These are phyloP conservation scores for Climacteris rufus DNA, from an alignment of 2,113 vertebrate species.

Conservation along the genomic window DNA sequence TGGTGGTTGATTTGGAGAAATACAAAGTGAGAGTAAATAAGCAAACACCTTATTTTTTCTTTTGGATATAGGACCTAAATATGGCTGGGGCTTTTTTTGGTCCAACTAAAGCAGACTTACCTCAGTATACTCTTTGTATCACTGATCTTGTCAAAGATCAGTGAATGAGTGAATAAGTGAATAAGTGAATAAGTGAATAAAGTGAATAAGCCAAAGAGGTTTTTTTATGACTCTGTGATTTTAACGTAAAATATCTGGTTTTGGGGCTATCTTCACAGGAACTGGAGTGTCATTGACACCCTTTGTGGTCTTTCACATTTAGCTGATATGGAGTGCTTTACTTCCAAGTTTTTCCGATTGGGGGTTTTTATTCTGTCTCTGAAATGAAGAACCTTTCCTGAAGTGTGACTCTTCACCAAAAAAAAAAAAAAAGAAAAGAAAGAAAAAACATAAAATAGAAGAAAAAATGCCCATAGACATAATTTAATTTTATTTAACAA, in stretches of 20 bases:
- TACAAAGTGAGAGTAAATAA: background rate
- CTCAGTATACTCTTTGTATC: background rate
- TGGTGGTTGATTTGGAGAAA: background rate
- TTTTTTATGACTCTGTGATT: background rate
- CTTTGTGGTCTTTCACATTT: background rate
- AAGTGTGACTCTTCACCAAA: background rate
- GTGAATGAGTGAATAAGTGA: too few relatives aligned
- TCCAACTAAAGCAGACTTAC: background rate
- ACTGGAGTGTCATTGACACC: background rate
- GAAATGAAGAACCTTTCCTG: background rate
- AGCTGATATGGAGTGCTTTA: background rate
- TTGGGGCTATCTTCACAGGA: background rate
- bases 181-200: too few relatives aligned
- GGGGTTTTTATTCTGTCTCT: background rate
- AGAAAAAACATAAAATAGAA: background rate
- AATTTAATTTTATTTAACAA: slow-evolving; percentile 12
- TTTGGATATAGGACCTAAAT: background rate
- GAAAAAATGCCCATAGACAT: background rate
- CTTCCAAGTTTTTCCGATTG: background rate
- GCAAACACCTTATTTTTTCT: background rate
- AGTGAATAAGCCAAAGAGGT: rapidly evolving
- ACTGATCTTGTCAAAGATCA: background rate
- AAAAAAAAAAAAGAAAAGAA: background rate
- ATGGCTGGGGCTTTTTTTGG: background rate
- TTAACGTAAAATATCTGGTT: background rate